Evolutionary conservation across 2,113 vertebrate species (phyloP).

Genomic region (Sylvicapra grimmia): DNA sequence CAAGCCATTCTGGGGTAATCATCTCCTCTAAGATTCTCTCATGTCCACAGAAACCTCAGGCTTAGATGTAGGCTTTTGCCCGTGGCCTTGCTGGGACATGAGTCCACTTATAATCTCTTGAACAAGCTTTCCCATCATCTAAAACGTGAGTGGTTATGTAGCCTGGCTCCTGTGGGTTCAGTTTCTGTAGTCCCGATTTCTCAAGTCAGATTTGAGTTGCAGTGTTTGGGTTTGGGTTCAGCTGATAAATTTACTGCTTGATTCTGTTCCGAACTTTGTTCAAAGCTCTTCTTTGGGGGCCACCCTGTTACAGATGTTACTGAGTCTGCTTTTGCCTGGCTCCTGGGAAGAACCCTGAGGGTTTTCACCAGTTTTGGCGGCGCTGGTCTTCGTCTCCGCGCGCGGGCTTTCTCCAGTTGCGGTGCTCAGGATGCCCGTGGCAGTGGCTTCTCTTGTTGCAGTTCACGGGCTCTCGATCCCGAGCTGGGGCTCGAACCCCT

Average conservation of each 20-base stretch:
- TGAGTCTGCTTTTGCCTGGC: not conserved
- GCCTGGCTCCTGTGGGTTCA: not conserved
- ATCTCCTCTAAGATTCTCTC: not conserved
- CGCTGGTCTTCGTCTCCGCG: rapidly evolving
- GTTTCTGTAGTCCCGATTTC: not conserved
- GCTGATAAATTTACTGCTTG: not conserved
- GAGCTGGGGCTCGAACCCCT: no score
- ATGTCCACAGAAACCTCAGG: not conserved
- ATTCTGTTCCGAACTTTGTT: not conserved
- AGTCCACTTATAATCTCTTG: not conserved
- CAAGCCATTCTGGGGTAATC: not conserved
- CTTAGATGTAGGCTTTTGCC: not conserved
- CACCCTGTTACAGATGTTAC: not conserved
- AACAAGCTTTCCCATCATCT: not conserved
- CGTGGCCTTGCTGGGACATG: not conserved
- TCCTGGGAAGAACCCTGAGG: not conserved
- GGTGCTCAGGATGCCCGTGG: not conserved
- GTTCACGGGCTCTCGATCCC: no score
- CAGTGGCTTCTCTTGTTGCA: no score
- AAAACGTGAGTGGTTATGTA: rapidly evolving
- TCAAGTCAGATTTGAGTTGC: not conserved
- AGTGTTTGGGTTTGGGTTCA: not conserved
- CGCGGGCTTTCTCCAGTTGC: not conserved
- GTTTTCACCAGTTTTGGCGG: no score
- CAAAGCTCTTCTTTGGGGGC: not conserved